Percentiles rank a stretch among this genome's conserved stretches.
Evolutionary conservation across 53 echinoderm and acorn worm species (phyloP).

Genomic region (Luidia sarsii): DNA sequence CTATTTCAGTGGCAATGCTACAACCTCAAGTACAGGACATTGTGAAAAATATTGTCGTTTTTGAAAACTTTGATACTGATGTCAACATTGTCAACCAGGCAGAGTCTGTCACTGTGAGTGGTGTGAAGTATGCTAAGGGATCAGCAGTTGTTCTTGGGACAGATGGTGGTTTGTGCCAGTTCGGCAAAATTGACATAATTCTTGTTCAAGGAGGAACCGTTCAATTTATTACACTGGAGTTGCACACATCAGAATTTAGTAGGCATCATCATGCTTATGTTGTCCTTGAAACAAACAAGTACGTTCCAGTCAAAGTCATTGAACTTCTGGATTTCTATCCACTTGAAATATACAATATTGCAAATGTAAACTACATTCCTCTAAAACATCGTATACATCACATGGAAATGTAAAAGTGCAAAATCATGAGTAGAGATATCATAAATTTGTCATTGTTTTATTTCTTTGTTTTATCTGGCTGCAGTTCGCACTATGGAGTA

Average conservation of each 20-base stretch:
- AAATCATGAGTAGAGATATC: neutral
- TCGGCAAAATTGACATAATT: constrained; percentile 24
- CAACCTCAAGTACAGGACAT: constrained; percentile 4
- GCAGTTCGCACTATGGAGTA: constrained; percentile 13
- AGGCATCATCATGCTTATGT: constrained; percentile 3
- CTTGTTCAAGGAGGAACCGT: neutral
- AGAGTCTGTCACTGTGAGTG: constrained; percentile 27
- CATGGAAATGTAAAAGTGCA: constrained; percentile 2
- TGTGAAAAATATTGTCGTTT: neutral
- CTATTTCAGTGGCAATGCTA: constrained; percentile 9
- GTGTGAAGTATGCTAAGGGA: constrained; percentile 28
- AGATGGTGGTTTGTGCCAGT: constrained; percentile 25
- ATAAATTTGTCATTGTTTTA: neutral
- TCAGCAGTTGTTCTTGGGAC: constrained; percentile 14
- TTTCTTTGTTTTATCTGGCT: neutral
- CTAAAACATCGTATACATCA: constrained; percentile 20
- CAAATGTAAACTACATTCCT: constrained; percentile 10
- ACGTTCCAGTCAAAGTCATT: constrained; percentile 1
- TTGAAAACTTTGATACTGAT: neutral
- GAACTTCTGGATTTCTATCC: constrained; percentile 17
- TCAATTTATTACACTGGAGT: neutral
- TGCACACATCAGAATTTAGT: neutral
- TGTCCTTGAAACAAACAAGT: constrained; percentile 17
- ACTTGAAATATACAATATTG: neutral
- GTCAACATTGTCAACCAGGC: constrained; percentile 40